phyloP scores from a whole-genome alignment of 2,888 invertebrate species.

The Lasioglossum marginatum region DNA sequence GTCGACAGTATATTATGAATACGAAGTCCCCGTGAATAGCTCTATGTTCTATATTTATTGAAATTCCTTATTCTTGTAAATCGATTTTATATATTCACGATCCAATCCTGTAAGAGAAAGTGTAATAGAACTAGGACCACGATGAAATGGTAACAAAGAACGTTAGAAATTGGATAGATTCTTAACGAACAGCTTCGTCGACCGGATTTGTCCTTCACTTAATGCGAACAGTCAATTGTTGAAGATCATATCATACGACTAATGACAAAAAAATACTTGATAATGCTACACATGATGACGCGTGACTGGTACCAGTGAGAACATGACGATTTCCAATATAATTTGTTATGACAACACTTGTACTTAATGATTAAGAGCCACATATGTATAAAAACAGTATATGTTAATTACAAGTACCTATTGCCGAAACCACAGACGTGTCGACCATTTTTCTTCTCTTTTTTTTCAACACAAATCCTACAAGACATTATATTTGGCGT shows the following conservation, averaged over 20 bases:
- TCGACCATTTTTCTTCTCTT: conserved; percentile 34
- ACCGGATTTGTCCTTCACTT: background rate
- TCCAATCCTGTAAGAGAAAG: conserved; percentile 25
- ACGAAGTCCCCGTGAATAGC: conserved; percentile 1
- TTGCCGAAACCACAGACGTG: conserved; percentile 13
- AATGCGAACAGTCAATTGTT: conserved; percentile 20
- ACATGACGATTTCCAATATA: conserved; percentile 18
- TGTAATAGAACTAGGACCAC: conserved; percentile 12
- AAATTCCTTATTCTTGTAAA: conserved; percentile 46
- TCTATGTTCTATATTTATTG: conserved; percentile 35
- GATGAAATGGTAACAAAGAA: background rate
- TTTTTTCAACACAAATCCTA: conserved; percentile 24
- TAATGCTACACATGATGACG: background rate
- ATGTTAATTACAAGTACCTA: conserved; percentile 38
- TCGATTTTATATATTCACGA: conserved; percentile 49
- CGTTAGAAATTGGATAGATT: background rate
- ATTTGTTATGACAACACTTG: conserved; percentile 45
- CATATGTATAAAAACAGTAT: conserved; percentile 31
- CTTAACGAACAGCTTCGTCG: background rate
- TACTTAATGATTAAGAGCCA: conserved; percentile 29
- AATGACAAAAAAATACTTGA: conserved; percentile 2
- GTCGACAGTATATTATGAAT: background rate
- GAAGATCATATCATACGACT: conserved; percentile 16
- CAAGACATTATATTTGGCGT: background rate
- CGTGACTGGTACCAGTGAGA: conserved; percentile 1